A percentile compares a stretch with the other conserved stretches of the same genome.
Conservation (phyloP, 2,888 invertebrate genomes). For the Blastobasis adustella region DNA sequence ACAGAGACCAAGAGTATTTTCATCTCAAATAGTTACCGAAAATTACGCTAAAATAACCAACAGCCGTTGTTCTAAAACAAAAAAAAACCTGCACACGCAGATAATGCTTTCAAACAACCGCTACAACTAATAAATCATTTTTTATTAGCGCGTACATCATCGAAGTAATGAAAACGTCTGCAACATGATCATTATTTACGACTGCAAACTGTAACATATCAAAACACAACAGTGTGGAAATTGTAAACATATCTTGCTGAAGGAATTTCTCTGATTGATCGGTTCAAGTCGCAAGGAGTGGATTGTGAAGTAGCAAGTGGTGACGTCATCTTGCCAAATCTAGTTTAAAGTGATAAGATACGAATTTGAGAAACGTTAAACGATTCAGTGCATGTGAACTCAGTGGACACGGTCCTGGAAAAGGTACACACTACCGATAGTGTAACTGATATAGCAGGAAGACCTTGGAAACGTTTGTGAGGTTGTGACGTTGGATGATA, state of each 20-base stretch:
- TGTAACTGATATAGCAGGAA: too few relatives aligned
- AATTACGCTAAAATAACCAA: too few relatives aligned
- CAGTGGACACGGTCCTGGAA: neutral
- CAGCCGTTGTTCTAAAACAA: too few relatives aligned
- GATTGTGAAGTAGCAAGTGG: neutral
- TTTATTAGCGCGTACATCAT: conserved; percentile 34
- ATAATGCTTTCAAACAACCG: too few relatives aligned
- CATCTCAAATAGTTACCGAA: too few relatives aligned
- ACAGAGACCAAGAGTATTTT: too few relatives aligned
- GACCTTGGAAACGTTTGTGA: neutral
- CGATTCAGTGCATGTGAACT: neutral
- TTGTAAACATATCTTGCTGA: conserved; percentile 20
- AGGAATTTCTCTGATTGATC: conserved; percentile 4
- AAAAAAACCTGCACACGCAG: too few relatives aligned
- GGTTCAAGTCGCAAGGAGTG: neutral
- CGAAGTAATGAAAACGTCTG: conserved; percentile 40
- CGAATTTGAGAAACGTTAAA: neutral
- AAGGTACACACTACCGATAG: too few relatives aligned
- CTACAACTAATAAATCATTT: conserved; percentile 23
- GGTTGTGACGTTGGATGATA: neutral
- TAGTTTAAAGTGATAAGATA: neutral
- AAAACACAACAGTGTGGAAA: conserved; percentile 31
- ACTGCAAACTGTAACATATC: conserved; percentile 37
- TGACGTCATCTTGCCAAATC: neutral
- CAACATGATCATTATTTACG: conserved; percentile 30